Percentiles rank a stretch among this genome's conserved stretches.
These are phyloP conservation scores for Brienomyrus brachyistius DNA, from an alignment of 2,113 vertebrate genomes.

Conservation along the genomic window DNA sequence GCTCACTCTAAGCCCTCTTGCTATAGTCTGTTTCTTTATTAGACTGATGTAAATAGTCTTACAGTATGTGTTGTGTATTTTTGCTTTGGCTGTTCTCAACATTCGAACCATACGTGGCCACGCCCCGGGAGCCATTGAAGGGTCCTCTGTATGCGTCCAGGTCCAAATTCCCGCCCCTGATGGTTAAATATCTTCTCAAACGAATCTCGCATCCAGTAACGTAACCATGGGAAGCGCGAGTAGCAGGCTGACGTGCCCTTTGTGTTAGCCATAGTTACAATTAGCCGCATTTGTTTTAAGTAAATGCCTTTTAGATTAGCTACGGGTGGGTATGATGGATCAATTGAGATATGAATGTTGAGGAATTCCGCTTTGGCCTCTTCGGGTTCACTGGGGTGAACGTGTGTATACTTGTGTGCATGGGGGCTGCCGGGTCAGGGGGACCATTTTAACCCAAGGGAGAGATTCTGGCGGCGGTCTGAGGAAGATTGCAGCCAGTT, in stretches of 20 bases:
- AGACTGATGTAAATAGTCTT: neutral
- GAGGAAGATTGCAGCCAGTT: neutral
- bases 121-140: neutral
- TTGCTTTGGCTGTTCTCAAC: neutral
- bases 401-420: neutral
- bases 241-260: neutral
- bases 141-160: neutral
- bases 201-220: conserved; percentile 15
- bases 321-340: neutral
- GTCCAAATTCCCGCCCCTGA: conserved; percentile 28
- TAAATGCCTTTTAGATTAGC: neutral
- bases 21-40: neutral
- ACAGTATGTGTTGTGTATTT: neutral
- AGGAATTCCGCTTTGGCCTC: neutral
- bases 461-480: neutral
- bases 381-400: neutral
- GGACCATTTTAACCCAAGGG: neutral
- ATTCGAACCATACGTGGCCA: neutral
- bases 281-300: neutral
- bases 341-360: neutral
- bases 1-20: neutral
- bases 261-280: neutral
- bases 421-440: neutral
- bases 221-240: neutral
- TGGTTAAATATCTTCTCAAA: conserved; percentile 14